phyloP scores from a whole-genome alignment of 2,888 invertebrate genomes.

The Platycheirus rosarum region DNA sequence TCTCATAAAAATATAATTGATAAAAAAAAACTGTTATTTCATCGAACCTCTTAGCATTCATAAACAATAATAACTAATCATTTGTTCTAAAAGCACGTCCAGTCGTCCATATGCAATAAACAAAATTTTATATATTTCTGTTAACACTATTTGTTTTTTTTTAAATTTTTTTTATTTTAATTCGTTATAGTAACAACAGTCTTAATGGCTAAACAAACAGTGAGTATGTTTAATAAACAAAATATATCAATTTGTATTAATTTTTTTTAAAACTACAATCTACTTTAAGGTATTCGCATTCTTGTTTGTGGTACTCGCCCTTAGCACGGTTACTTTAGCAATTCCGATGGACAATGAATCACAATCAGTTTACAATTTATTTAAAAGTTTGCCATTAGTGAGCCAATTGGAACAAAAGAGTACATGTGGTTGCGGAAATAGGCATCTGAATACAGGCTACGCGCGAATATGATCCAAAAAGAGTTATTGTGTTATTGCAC shows the following conservation, averaged over 20 bases:
- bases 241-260: neutral
- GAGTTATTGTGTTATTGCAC: slow-evolving; percentile 15
- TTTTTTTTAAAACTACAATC: slow-evolving; percentile 3
- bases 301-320: slow-evolving; percentile 32
- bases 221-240: slow-evolving; percentile 24
- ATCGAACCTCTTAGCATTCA: slow-evolving; percentile 56
- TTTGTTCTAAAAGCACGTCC: slow-evolving; percentile 51
- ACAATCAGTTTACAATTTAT: neutral
- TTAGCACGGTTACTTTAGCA: slow-evolving; percentile 31
- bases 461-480: slow-evolving; percentile 7
- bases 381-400: slow-evolving; percentile 12
- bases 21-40: neutral
- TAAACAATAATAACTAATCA: slow-evolving; percentile 21
- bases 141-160: neutral
- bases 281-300: slow-evolving; percentile 46
- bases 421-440: slow-evolving; percentile 43
- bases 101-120: slow-evolving; percentile 12
- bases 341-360: slow-evolving; percentile 2
- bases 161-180: slow-evolving; percentile 21
- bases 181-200: slow-evolving; percentile 15
- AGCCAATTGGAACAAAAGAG: neutral
- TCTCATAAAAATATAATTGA: slow-evolving; percentile 12
- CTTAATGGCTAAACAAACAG: slow-evolving; percentile 48
- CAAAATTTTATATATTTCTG: slow-evolving; percentile 12
- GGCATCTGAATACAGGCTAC: neutral